Evolutionary conservation across 2,113 vertebrate species (phyloP), one percentile per base, ranked within the genome.

Genomic region (Brachypodius melanocephalos): DNA sequence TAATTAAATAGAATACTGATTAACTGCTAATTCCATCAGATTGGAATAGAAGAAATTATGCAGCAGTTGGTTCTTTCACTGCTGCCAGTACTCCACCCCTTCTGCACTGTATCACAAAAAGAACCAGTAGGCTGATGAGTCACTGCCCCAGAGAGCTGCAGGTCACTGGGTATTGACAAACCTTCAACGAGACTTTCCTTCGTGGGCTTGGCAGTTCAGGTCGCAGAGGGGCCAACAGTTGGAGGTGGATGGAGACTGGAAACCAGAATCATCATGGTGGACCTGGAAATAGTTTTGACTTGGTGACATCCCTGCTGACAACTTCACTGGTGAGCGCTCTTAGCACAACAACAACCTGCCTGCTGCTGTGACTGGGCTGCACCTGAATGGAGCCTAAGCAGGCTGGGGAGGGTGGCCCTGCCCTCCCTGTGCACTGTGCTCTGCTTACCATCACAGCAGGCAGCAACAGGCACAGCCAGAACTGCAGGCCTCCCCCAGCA

Each of bases 401-500:
- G 24, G 59, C 40, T 45, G 51, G 24, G 14, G 10, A 61, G 52
- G 8, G 36, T 22, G 18, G n/a, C 62, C 17, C 8, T 58, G 28
- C 31, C 24, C 9, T 20, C 20, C 25, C 42, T 0, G 0, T 2
- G 42, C 24, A 13, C 65, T 18, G 42, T 52, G 8, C 61, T n/a
- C 18, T 13, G 28, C 19, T 34, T 20, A 6, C 68, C 13, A 17
- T 20, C 38, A 12, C n/a, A 74, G 42, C 55, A 58, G 51, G 42
- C 71, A 78, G 54, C 6, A 40, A 55, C 8, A n/a, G 66, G 54
- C 32, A 65, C 0, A 61, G 54, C 36, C 81, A 68, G 42, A 62
- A 13, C 20, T 36, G 32, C 52, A 55, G 38, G 16, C 11, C 14
- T 49, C 3, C 7, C 51, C 1, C 46, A 51, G 38, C 68, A 74